Percentiles rank a stretch among this genome's conserved stretches.
Conservation (phyloP, 2,113 vertebrate species). For the Chaenogobius annularis region DNA sequence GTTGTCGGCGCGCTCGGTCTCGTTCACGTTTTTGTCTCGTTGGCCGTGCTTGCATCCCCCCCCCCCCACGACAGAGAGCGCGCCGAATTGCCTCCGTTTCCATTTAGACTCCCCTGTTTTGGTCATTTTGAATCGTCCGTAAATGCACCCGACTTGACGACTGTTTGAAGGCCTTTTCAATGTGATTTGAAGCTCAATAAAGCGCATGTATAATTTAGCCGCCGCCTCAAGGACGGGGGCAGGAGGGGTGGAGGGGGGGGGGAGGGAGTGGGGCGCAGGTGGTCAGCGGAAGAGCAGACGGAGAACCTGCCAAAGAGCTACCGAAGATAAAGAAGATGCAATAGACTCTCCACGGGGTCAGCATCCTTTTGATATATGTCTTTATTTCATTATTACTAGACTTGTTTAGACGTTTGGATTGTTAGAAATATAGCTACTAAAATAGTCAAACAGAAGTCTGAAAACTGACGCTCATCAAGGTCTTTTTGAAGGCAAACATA, state of each 20-base stretch:
- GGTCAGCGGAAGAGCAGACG: conserved; percentile 4
- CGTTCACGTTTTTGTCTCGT: not conserved
- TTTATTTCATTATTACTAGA: not conserved
- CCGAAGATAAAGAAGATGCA: conserved; percentile 12
- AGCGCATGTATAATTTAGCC: conserved; percentile 38
- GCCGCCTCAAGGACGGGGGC: conserved; percentile 47
- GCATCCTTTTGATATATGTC: not conserved
- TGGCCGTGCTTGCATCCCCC: too few relatives aligned
- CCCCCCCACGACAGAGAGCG: not conserved
- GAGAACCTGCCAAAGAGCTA: conserved; percentile 26
- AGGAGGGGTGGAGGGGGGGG: too few relatives aligned
- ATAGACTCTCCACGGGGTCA: too few relatives aligned
- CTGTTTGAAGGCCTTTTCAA: conserved; percentile 34
- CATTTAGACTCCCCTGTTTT: not conserved
- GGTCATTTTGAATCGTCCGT: conserved; percentile 22
- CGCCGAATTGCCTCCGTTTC: not conserved
- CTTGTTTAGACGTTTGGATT: too few relatives aligned
- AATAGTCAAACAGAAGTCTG: too few relatives aligned
- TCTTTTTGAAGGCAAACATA: too few relatives aligned
- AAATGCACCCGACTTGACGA: conserved; percentile 26
- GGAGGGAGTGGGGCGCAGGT: too few relatives aligned
- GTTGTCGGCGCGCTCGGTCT: too few relatives aligned
- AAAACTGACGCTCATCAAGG: too few relatives aligned
- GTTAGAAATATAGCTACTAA: too few relatives aligned
- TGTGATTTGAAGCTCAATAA: conserved; percentile 48